A percentile compares a stretch with the other conserved stretches of the same genome.
These are phyloP conservation scores for Pycnonotus jocosus DNA, from an alignment of 2,113 vertebrate species.

Conservation along the genomic window DNA sequence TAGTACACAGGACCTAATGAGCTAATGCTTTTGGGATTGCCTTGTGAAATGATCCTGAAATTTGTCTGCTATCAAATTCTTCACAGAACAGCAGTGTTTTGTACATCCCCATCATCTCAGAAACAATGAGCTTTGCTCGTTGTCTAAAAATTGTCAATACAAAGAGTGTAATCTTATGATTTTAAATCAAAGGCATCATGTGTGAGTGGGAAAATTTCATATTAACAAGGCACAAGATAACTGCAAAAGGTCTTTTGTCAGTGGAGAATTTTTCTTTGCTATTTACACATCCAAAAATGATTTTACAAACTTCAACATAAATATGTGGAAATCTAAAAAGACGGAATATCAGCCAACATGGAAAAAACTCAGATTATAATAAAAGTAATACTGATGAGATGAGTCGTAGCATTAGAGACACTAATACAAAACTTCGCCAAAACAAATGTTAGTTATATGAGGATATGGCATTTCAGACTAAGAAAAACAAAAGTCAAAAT, in stretches of 20 bases:
- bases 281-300: background rate
- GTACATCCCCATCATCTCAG: background rate
- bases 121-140: background rate
- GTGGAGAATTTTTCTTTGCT: background rate
- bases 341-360: background rate
- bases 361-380: background rate
- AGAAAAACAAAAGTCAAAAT: background rate
- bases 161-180: background rate
- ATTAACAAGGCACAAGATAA: background rate
- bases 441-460: background rate
- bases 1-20: background rate
- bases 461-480: background rate
- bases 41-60: background rate
- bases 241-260: background rate
- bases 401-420: background rate
- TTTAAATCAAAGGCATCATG: background rate
- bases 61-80: background rate
- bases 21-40: background rate
- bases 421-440: background rate
- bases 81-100: background rate
- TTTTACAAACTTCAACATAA: background rate
- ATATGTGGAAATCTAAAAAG: background rate
- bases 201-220: background rate
- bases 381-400: background rate
- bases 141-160: background rate